These are phyloP conservation scores for Xanthorhoe spadicearia DNA, from an alignment of 2,888 invertebrate genomes.

Conservation along the genomic window DNA sequence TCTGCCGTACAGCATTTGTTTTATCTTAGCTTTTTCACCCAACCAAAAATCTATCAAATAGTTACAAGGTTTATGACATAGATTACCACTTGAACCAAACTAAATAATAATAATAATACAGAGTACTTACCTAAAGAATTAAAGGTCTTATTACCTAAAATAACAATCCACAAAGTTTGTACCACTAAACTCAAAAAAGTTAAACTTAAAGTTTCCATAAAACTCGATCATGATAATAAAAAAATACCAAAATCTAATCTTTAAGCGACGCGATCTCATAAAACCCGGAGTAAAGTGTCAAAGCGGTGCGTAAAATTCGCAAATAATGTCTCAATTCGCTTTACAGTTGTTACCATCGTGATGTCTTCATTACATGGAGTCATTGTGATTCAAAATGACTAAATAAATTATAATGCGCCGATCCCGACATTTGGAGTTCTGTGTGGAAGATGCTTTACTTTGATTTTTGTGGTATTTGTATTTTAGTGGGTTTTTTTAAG, in stretches of 20 bases:
- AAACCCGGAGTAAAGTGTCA: slow-evolving; percentile 16
- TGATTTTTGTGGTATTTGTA: not conserved
- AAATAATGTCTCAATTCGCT: slow-evolving; percentile 32
- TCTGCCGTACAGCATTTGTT: too few species aligned
- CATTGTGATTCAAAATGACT: slow-evolving; percentile 62
- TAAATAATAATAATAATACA: too few species aligned
- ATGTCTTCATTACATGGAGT: slow-evolving; percentile 62
- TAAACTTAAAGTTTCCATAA: not conserved
- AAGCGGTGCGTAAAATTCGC: slow-evolving; percentile 12
- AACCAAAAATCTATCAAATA: too few species aligned
- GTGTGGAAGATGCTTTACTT: slow-evolving; percentile 51
- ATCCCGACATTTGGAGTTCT: slow-evolving; percentile 50
- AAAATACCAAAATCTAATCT: slow-evolving; percentile 7
- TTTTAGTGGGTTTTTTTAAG: too few species aligned
- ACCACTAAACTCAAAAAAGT: too few species aligned
- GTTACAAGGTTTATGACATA: too few species aligned
- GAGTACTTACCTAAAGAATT: too few species aligned
- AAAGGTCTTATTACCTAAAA: too few species aligned
- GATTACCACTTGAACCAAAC: too few species aligned
- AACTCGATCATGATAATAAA: slow-evolving; percentile 2
- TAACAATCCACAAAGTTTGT: too few species aligned
- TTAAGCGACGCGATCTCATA: slow-evolving; percentile 17
- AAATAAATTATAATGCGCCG: slow-evolving; percentile 60
- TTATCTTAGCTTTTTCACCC: too few species aligned
- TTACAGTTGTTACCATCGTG: slow-evolving; percentile 51